Evolutionary conservation across 2,888 invertebrate species (phyloP).

Genomic region (Callyntrura sp.): DNA sequence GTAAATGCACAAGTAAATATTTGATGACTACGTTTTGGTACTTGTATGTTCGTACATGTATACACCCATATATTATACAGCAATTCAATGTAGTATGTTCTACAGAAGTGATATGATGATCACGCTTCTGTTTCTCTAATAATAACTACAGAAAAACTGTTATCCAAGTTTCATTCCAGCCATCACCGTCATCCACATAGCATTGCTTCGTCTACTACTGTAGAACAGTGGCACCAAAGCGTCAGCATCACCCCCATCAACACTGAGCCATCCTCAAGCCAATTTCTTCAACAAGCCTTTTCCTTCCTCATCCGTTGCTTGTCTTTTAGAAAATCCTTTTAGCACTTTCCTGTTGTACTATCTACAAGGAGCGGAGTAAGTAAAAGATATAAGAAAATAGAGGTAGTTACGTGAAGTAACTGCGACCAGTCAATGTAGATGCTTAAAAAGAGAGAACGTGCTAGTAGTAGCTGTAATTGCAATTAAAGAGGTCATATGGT

Average conservation of each 20-base stretch:
- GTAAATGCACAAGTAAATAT: constrained; percentile 70
- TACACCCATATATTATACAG: too few relatives aligned
- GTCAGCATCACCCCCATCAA: background rate
- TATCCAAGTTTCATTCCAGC: constrained; percentile 33
- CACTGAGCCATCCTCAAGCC: constrained; percentile 18
- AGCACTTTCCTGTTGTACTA: constrained; percentile 37
- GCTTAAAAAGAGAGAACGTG: background rate
- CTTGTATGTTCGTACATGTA: background rate
- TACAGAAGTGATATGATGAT: background rate
- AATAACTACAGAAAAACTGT: constrained; percentile 30
- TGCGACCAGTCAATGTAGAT: background rate
- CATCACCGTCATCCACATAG: constrained; percentile 30
- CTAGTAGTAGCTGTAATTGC: constrained; percentile 24
- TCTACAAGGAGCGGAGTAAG: background rate
- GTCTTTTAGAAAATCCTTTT: constrained; percentile 62
- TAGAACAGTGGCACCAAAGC: background rate
- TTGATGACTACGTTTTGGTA: constrained; percentile 59
- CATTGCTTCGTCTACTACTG: constrained; percentile 43
- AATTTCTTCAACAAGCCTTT: constrained; percentile 67
- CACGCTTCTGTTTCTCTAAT: constrained; percentile 28
- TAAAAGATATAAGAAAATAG: constrained; percentile 23
- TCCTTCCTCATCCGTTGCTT: constrained; percentile 53
- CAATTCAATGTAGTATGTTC: too few relatives aligned
- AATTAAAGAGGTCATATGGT: constrained; percentile 65
- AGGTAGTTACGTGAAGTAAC: background rate